phyloP scores from a whole-genome alignment of 2,113 vertebrate species.

The Corythaixoides concolor region DNA sequence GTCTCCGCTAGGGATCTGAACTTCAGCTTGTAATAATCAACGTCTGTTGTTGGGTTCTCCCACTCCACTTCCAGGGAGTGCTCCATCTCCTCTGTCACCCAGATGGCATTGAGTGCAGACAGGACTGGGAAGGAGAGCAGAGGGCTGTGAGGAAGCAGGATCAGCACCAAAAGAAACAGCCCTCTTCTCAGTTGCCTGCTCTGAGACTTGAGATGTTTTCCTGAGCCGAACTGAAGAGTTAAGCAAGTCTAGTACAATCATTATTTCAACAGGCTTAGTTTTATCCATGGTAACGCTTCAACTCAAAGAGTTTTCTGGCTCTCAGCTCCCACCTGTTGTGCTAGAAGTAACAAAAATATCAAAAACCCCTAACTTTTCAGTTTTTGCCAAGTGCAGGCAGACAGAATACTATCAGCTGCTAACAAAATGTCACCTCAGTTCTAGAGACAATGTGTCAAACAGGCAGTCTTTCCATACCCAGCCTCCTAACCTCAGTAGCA shows the following conservation, averaged over 20 bases:
- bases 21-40: slow-evolving; percentile 85
- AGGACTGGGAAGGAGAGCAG: slow-evolving; percentile 57
- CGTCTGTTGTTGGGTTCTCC: slow-evolving; percentile 79
- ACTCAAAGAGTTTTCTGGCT: not conserved
- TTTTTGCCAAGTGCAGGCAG: not conserved
- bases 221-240: not conserved
- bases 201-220: not conserved
- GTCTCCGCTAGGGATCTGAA: slow-evolving; percentile 73
- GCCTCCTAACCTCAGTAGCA: not conserved
- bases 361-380: not conserved
- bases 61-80: slow-evolving; percentile 86
- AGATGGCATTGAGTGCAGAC: slow-evolving; percentile 70
- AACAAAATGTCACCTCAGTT: not conserved
- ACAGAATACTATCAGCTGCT: not conserved
- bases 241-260: not conserved
- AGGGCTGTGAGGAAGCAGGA: not conserved
- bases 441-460: not conserved
- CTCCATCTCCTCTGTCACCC: slow-evolving; percentile 84
- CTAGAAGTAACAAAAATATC: not conserved
- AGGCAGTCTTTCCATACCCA: not conserved
- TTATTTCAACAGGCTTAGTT: not conserved
- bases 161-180: not conserved
- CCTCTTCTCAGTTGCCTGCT: not conserved
- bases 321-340: not conserved
- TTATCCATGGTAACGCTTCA: not conserved